Conservation (phyloP, 2,113 vertebrate species). For the Vidua chalybeata region DNA sequence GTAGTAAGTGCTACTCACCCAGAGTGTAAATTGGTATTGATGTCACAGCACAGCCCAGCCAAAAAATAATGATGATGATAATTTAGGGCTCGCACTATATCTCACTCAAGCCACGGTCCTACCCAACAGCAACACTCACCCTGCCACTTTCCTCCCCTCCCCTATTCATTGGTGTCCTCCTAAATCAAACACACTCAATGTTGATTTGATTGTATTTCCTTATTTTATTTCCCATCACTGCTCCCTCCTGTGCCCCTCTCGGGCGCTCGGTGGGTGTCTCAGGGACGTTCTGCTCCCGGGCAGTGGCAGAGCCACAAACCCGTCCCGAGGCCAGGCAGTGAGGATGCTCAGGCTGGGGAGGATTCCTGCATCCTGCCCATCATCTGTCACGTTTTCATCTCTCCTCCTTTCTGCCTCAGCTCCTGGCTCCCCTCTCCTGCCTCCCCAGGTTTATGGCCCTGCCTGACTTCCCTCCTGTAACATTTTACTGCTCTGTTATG, state of each 20-base stretch:
- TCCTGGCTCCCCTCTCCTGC: constrained; percentile 40
- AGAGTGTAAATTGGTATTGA: constrained; percentile 65
- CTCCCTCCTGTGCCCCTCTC: not conserved
- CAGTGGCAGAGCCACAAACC: not conserved
- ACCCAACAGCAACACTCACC: constrained; percentile 39
- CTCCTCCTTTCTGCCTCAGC: constrained; percentile 31
- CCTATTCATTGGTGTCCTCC: constrained; percentile 54
- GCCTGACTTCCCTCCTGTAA: constrained; percentile 64
- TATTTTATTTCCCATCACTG: constrained; percentile 44
- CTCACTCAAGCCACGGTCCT: constrained; percentile 52
- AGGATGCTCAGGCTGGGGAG: not conserved
- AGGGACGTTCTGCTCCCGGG: not conserved
- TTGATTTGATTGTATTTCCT: constrained; percentile 57
- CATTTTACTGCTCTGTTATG: constrained; percentile 60
- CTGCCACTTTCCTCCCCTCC: constrained; percentile 15
- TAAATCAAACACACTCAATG: constrained; percentile 63
- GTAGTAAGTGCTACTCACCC: constrained; percentile 68
- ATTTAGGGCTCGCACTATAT: constrained; percentile 60
- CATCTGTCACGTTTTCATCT: constrained; percentile 38
- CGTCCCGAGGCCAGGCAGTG: not conserved
- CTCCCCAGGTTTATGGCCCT: constrained; percentile 58
- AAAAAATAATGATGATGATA: constrained; percentile 65
- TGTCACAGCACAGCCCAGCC: constrained; percentile 62
- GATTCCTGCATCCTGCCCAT: constrained; percentile 9
- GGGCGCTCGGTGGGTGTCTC: not conserved